Conservation (phyloP, 2,888 invertebrate genomes). For the Incurvaria masculella region DNA sequence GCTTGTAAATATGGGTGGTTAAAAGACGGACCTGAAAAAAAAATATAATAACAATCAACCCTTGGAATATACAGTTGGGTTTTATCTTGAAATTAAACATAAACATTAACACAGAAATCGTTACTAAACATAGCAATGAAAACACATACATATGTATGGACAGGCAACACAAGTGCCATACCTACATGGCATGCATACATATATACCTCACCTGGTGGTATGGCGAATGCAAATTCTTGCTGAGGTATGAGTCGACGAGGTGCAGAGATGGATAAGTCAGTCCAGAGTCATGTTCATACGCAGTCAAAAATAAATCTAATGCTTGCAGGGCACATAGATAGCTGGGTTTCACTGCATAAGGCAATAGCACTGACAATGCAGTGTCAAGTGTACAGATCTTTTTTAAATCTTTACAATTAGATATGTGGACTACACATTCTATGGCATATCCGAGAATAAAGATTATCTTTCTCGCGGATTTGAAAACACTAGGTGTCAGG, state of each 20-base stretch:
- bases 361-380: slow-evolving; percentile 40
- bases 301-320: slow-evolving; percentile 52
- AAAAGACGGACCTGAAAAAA: slow-evolving; percentile 61
- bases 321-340: slow-evolving; percentile 48
- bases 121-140: no score
- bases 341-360: slow-evolving; percentile 41
- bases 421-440: slow-evolving; percentile 59
- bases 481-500: slow-evolving; percentile 29
- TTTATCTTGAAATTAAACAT: no score
- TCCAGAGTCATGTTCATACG: slow-evolving; percentile 44
- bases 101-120: no score
- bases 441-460: slow-evolving; percentile 57
- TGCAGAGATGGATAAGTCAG: slow-evolving; percentile 38
- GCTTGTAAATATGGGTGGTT: slow-evolving; percentile 69
- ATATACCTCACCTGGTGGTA: slow-evolving; percentile 59
- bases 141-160: slow-evolving; percentile 1
- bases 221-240: slow-evolving; percentile 64
- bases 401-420: slow-evolving; percentile 43
- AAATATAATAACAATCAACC: no score
- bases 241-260: slow-evolving; percentile 52
- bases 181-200: no score
- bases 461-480: slow-evolving; percentile 39
- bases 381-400: slow-evolving; percentile 40
- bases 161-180: slow-evolving; percentile 1
- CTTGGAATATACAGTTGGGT: no score